Conservation (phyloP, 2,888 invertebrate genomes). For the Achlya flavicornis region DNA sequence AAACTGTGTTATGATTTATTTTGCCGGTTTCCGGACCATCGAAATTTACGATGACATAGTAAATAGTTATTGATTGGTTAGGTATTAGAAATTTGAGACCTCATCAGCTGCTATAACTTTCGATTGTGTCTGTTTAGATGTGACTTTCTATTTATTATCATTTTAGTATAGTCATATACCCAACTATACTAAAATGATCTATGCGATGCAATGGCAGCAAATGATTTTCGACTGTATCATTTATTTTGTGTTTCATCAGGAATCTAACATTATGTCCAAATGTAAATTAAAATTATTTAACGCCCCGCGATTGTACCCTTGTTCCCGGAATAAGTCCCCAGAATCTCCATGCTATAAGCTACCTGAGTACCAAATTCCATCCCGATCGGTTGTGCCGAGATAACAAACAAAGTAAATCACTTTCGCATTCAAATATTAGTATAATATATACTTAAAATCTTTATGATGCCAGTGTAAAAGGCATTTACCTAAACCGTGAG, state of each 20-base stretch:
- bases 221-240: neutral
- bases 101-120: neutral
- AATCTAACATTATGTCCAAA: too few species aligned
- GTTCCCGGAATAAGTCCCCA: too few species aligned
- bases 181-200: too few species aligned
- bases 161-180: too few species aligned
- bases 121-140: neutral
- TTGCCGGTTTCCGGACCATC: neutral
- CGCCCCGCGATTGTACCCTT: too few species aligned
- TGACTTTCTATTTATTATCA: too few species aligned
- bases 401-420: too few species aligned
- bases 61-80: neutral
- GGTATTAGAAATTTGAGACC: constrained; percentile 1
- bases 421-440: too few species aligned
- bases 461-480: neutral
- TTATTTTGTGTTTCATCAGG: neutral
- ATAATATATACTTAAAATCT: neutral
- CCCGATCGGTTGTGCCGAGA: too few species aligned
- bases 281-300: too few species aligned
- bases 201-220: neutral
- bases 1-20: constrained; percentile 14
- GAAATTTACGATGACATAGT: constrained; percentile 1
- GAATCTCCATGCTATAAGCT: too few species aligned
- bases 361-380: too few species aligned
- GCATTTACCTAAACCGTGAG: neutral